phyloP scores from a whole-genome alignment of 2,888 invertebrate species.

The Coronaproctus castanopsis region DNA sequence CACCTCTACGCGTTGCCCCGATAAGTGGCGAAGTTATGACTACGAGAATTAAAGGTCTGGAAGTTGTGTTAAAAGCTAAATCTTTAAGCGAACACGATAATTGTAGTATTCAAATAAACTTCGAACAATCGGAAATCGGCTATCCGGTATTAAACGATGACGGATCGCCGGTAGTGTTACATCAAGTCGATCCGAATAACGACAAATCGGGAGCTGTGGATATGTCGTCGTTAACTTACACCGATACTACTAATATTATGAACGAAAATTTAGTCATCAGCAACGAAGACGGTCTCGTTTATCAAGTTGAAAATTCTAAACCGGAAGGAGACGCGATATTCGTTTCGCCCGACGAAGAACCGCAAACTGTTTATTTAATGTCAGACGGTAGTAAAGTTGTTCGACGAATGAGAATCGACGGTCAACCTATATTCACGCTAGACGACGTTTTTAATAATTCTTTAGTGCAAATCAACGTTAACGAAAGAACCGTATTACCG shows the following conservation, averaged over 20 bases:
- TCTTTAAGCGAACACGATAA: neutral
- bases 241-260: too few relatives aligned
- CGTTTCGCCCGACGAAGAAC: slow-evolving; percentile 53
- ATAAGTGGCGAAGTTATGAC: neutral
- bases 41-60: neutral
- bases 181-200: neutral
- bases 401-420: slow-evolving; percentile 17
- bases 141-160: neutral
- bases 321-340: slow-evolving; percentile 55
- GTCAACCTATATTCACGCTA: slow-evolving; percentile 20
- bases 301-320: slow-evolving; percentile 60
- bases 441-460: slow-evolving; percentile 29
- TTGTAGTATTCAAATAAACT: neutral
- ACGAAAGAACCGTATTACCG: slow-evolving; percentile 4
- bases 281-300: slow-evolving; percentile 63
- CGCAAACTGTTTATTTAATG: slow-evolving; percentile 44
- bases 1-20: neutral
- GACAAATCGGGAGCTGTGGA: neutral
- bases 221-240: neutral
- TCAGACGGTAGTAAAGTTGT: slow-evolving; percentile 29
- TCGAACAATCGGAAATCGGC: too few relatives aligned
- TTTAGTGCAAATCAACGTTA: slow-evolving; percentile 30
- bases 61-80: neutral
- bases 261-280: slow-evolving; percentile 46
- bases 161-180: neutral